Conservation (phyloP, 2,113 vertebrate genomes). For the Gadus macrocephalus region DNA sequence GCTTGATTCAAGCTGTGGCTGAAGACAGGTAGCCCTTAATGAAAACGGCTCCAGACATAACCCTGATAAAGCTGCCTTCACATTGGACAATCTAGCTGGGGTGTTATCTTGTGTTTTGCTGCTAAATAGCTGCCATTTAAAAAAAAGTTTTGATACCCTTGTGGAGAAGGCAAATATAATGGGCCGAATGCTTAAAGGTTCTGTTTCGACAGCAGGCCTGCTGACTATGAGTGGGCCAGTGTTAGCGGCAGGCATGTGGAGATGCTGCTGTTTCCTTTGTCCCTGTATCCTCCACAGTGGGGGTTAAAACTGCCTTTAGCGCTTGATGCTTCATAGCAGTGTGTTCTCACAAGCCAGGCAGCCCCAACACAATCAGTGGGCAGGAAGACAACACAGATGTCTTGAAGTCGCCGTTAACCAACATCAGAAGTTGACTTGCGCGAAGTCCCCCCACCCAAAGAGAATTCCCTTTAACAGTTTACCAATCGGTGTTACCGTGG, state of each 20-base stretch:
- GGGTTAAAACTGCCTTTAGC: slow-evolving; percentile 8
- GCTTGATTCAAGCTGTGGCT: slow-evolving; percentile 18
- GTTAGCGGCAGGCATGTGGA: background rate
- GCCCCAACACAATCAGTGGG: no score
- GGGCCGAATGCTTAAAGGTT: slow-evolving; percentile 17
- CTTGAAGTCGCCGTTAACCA: no score
- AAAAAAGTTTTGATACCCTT: slow-evolving; percentile 22
- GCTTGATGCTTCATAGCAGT: no score
- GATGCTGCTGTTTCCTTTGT: background rate
- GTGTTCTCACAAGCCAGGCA: no score
- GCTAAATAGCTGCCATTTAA: slow-evolving; percentile 18
- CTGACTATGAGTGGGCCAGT: no score
- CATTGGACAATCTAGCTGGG: slow-evolving; percentile 9
- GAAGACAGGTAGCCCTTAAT: slow-evolving; percentile 21
- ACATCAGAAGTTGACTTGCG: no score
- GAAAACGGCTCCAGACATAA: slow-evolving; percentile 29
- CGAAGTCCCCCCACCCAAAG: no score
- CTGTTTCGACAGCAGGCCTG: slow-evolving; percentile 4
- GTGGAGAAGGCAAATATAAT: slow-evolving; percentile 15
- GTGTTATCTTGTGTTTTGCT: slow-evolving; percentile 22
- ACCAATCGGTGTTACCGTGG: no score
- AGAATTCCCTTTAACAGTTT: no score
- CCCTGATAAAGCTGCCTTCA: slow-evolving; percentile 16
- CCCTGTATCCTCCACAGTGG: no score
- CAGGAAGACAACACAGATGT: no score